phyloP scores from a whole-genome alignment of 2,888 invertebrate species.

The Rotaria macrura region DNA sequence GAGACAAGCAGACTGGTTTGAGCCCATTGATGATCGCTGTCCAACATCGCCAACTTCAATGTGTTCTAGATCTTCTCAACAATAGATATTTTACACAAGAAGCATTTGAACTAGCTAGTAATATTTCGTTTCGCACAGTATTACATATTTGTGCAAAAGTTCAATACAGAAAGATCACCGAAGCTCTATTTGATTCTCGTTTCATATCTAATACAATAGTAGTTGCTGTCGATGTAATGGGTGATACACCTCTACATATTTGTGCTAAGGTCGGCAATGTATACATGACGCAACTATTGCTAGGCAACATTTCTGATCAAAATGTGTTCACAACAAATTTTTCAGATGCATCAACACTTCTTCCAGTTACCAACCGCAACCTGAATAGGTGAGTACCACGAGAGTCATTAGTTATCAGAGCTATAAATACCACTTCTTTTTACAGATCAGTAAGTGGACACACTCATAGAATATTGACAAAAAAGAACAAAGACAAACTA shows the following conservation, averaged over 20 bases:
- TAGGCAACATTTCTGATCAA: background rate
- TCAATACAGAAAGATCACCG: background rate
- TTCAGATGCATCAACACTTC: background rate
- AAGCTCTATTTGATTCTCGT: background rate
- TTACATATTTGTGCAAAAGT: background rate
- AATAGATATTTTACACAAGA: background rate
- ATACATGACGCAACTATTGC: background rate
- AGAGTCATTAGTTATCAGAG: background rate
- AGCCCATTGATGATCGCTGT: background rate
- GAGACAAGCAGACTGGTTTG: background rate
- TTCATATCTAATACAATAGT: background rate
- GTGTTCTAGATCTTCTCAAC: background rate
- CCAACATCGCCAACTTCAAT: background rate
- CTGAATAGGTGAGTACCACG: background rate
- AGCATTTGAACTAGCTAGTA: background rate
- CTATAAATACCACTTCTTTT: no score
- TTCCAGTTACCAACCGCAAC: background rate
- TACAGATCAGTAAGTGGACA: background rate
- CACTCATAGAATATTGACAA: background rate
- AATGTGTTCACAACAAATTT: background rate
- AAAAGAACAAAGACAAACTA: background rate
- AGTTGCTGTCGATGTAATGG: background rate
- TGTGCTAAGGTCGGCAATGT: background rate
- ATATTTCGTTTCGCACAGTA: background rate
- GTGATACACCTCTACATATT: background rate